Evolutionary conservation across 2,113 vertebrate species (phyloP), one percentile per base, ranked within the genome.

Genomic region (Forbesichthys papilliferus): DNA sequence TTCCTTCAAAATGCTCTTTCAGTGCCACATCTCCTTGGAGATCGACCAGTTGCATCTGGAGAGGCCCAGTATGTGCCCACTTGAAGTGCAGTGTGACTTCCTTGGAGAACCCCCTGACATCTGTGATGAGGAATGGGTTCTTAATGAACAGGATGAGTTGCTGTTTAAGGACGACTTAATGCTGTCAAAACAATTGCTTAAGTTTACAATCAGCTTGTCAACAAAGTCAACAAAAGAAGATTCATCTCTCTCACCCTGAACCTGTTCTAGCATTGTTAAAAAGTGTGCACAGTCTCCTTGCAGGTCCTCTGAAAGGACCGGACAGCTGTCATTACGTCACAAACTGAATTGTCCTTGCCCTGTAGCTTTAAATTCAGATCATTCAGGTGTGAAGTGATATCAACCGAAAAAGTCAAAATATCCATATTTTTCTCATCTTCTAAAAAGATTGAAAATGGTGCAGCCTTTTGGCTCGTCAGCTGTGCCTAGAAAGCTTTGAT

Each of bases 321-420:
- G 36, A 42, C 36, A 57, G 65, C 65, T n/a, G 65, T 68, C 63
- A 65, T 65, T 49, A 66, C 7, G 33, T 53, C 54, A 47, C 11
- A 14, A 53, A 66, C 12, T 34, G 64, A 68, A 68, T 68, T 58
- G 34, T 68, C 46, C 54, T 68, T 34, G 33, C 55, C 54, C 54
- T 68, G 64, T 12, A 66, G 64, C 49, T 66, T 54, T 52, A 66
- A 42, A 42, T 42, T 42, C 36, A 1, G 36, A 4, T 42, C 36
- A 6, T 42, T 42, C 36, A 42, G 36, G 18, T 68, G 65, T 56
- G 53, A 68, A n/a, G 54, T 68, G 51, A 57, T 68, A 27, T 66
- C 64, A 55, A 66, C 64, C 51, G 56, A 66, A 66, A 66, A 66
- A n/a, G 36, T 1, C 36, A 42, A 4, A 42, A 42, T 42, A 42